phyloP scores from a whole-genome alignment of 1,140 invertebrate genomes.

The Trichogramma pretiosum region DNA sequence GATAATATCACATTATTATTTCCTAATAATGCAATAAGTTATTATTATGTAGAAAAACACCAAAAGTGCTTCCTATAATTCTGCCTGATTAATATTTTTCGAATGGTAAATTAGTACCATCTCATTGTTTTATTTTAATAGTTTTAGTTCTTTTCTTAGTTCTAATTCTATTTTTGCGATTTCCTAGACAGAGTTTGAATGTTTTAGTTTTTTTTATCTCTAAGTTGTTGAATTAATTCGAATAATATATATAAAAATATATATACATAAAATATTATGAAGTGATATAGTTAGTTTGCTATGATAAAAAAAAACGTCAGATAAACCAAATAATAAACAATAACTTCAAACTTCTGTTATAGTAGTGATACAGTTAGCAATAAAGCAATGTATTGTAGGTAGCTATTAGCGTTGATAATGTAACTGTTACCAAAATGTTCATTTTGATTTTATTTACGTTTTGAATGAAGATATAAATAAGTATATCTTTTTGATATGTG shows the following conservation, averaged over 20 bases:
- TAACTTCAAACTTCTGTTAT: conserved; percentile 17
- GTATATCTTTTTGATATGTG: no score
- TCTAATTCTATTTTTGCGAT: conserved; percentile 6
- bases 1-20: conserved; percentile 3
- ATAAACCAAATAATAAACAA: conserved; percentile 13
- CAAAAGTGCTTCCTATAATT: conserved; percentile 28
- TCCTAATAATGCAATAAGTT: conserved; percentile 6
- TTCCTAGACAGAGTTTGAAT: conserved; percentile 10
- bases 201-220: conserved; percentile 1
- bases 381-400: conserved; percentile 22
- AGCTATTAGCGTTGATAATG: conserved; percentile 20
- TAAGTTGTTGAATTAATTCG: no score
- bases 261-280: conserved; percentile 12
- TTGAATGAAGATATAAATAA: no score
- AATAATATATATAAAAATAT: no score
- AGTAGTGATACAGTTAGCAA: conserved; percentile 24
- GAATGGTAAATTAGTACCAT: conserved; percentile 10
- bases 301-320: conserved; percentile 1
- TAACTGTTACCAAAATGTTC: conserved; percentile 24
- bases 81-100: conserved; percentile 23
- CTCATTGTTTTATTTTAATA: conserved; percentile 7
- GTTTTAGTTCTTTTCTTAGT: conserved; percentile 7
- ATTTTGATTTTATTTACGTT: conserved; percentile 18
- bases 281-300: conserved; percentile 15
- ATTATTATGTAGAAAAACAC: conserved; percentile 17